Evolutionary conservation across 1,140 invertebrate genomes (phyloP), one percentile per base, ranked within the genome.

Genomic region (Rhynchophorus ferrugineus): DNA sequence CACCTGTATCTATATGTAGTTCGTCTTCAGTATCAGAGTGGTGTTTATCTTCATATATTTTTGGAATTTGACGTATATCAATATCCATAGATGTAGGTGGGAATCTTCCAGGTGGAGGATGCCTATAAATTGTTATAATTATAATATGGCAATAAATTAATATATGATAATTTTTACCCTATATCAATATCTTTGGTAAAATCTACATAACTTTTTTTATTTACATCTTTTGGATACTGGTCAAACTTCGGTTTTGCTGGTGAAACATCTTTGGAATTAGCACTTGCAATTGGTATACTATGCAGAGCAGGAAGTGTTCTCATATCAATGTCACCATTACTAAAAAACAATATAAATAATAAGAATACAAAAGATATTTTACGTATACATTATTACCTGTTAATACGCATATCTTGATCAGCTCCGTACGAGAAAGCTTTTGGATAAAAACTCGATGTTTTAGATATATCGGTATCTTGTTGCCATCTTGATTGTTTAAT

Each of bases 401-500:
- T 61, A 14, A 67, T 59, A 24, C 67, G 51, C 66, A 69, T 68
- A 51, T 69, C 67, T 47, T 68, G 66, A 59, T 69, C 67, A 17
- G 58, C 33, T 6, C 51, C 57, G 33, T 56, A 63, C 36, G 22
- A 54, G 49, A 61, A 64, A 17, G 58, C 44, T 46, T 64, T 62
- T 9, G 54, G 38, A n/a, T 39, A 35, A 39, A 56, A 58, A 22
- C 34, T 35, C 9, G 22, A 24, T 16, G 20, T 18, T 20, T 7
- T 59, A 55, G 59, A 69, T 19, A 19, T 3, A 3, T 55, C 73
- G 2, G 67, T 56, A 62, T 75, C 75, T 47, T 59, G 45, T 19
- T 71, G 75, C 80, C 80, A 82, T 49, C 80, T 70, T 3, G 79
- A 80, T 29, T 78, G 79, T 19, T 78, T 73, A 63, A 78, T 78